These are phyloP conservation scores for Pangasius krempfi DNA, from an alignment of 2,797 vertebrate genomes.

Conservation along the genomic window DNA sequence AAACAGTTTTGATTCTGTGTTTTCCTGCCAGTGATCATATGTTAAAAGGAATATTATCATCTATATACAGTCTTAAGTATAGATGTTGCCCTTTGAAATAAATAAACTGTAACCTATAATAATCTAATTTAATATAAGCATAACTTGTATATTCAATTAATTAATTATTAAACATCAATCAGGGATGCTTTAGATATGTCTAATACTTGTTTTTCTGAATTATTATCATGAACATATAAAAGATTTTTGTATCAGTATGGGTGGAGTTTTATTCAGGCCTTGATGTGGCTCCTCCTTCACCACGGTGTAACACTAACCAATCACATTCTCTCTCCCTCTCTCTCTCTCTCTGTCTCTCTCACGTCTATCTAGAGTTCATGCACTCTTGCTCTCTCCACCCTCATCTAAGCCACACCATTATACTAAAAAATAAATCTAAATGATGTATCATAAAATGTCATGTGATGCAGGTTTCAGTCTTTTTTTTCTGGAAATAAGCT, in stretches of 20 bases:
- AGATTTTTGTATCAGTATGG: background rate
- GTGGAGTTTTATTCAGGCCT: background rate
- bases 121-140: background rate
- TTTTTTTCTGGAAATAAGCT: background rate
- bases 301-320: background rate
- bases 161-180: too few relatives aligned
- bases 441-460: background rate
- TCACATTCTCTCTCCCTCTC: background rate
- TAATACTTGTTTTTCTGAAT: background rate
- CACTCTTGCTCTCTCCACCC: background rate
- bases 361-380: background rate
- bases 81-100: background rate
- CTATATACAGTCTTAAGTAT: background rate
- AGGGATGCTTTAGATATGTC: too few relatives aligned
- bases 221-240: background rate
- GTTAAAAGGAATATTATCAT: too few relatives aligned
- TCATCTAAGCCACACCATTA: background rate
- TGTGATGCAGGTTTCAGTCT: background rate
- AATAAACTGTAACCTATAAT: background rate
- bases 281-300: background rate
- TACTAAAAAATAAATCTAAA: background rate
- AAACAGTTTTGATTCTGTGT: too few relatives aligned
- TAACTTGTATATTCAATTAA: too few relatives aligned
- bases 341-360: background rate
- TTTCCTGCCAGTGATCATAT: too few relatives aligned